A percentile compares a stretch with the other conserved stretches of the same genome.
Conservation (phyloP, 2,113 vertebrate species). For the Malurus melanocephalus region DNA sequence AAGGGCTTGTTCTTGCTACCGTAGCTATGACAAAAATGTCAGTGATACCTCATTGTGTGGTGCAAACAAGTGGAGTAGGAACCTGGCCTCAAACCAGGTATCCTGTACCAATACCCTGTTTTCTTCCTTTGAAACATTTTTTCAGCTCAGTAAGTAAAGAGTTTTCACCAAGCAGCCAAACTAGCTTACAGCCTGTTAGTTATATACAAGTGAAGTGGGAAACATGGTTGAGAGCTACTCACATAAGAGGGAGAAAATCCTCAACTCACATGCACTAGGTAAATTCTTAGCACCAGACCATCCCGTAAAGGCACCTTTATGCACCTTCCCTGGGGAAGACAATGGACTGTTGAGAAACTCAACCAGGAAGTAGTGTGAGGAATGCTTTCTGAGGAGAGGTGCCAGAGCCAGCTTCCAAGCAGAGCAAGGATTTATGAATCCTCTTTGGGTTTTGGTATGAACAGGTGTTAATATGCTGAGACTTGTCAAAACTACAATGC, state of each 20-base stretch:
- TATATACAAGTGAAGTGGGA: not conserved
- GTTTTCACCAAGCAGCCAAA: not conserved
- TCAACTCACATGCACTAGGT: accelerated
- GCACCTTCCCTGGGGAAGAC: not conserved
- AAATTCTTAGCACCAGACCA: not conserved
- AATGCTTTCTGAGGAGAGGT: not conserved
- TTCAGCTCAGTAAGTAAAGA: not conserved
- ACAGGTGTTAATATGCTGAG: not conserved
- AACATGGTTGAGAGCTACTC: not conserved
- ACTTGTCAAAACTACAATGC: not conserved
- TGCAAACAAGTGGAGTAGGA: accelerated
- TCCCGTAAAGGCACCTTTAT: not conserved
- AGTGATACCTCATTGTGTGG: not conserved
- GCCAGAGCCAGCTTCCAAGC: not conserved
- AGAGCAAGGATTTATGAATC: not conserved
- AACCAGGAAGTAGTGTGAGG: not conserved
- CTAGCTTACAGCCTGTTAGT: not conserved
- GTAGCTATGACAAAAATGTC: not conserved
- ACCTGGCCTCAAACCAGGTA: not conserved
- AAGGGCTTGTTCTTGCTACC: not conserved
- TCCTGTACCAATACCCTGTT: not conserved
- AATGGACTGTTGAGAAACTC: not conserved
- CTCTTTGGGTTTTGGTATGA: not conserved
- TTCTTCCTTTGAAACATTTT: not conserved
- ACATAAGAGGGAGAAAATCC: not conserved